A percentile compares a stretch with the other conserved stretches of the same genome.
These are phyloP conservation scores for Clupea harengus DNA, from an alignment of 2,113 vertebrate genomes.

Conservation along the genomic window DNA sequence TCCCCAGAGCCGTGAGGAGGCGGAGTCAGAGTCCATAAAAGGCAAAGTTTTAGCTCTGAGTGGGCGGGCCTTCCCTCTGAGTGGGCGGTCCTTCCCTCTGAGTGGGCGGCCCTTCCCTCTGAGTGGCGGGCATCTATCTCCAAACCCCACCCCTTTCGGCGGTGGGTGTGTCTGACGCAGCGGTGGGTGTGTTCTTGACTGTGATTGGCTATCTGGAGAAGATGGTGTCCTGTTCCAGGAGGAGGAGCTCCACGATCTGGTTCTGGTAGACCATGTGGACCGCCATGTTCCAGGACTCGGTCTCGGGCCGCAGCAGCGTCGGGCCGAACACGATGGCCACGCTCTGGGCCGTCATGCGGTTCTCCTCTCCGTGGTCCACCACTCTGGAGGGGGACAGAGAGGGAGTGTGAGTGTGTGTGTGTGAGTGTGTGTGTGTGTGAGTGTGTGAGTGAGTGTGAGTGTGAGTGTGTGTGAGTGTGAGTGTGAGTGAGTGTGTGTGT, in stretches of 20 bases:
- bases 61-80: too few relatives aligned
- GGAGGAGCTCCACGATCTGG: slow-evolving; percentile 94
- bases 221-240: slow-evolving; percentile 85
- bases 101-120: too few relatives aligned
- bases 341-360: slow-evolving; percentile 94
- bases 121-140: too few relatives aligned
- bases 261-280: slow-evolving; percentile 96
- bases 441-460: background rate
- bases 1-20: too few relatives aligned
- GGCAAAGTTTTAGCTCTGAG: too few relatives aligned
- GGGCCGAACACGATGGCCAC: slow-evolving; percentile 95
- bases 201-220: slow-evolving; percentile 57
- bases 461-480: slow-evolving; percentile 30
- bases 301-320: slow-evolving; percentile 90
- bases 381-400: slow-evolving; percentile 72
- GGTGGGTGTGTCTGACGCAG: too few relatives aligned
- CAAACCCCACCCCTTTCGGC: too few relatives aligned
- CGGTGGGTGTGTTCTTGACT: too few relatives aligned
- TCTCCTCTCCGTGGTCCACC: slow-evolving; percentile 86
- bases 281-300: slow-evolving; percentile 89
- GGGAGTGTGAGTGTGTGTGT: background rate
- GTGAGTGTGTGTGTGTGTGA: background rate
- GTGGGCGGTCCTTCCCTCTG: too few relatives aligned
- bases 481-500: slow-evolving; percentile 78
- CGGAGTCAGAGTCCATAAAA: too few relatives aligned